Evolutionary conservation across 2,113 vertebrate genomes (phyloP).

Genomic region (Petaurus breviceps): DNA sequence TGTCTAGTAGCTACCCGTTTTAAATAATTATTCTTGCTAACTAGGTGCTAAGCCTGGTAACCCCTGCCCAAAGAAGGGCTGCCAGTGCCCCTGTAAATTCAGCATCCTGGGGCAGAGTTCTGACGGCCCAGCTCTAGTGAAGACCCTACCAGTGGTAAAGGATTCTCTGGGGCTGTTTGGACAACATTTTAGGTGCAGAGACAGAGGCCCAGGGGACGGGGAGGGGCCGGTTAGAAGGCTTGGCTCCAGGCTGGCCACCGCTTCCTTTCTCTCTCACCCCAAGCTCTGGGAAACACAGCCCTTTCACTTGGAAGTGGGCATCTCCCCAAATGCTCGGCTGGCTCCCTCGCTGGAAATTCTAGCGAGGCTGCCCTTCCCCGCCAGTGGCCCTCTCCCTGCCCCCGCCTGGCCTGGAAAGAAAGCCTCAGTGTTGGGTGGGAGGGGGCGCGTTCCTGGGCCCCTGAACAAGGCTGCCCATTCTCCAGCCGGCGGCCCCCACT

Average conservation of each 20-base stretch:
- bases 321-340: not conserved
- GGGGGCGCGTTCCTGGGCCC: not conserved
- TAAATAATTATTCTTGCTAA: not conserved
- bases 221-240: not conserved
- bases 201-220: not conserved
- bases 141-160: too few relatives aligned
- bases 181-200: not conserved
- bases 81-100: not conserved
- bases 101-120: not conserved
- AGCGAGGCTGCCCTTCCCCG: not conserved
- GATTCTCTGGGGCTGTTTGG: not conserved
- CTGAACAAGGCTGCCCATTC: not conserved
- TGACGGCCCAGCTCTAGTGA: not conserved
- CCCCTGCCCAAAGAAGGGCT: not conserved
- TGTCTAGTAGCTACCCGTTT: not conserved
- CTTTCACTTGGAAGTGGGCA: not conserved
- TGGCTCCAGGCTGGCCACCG: not conserved
- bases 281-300: slow-evolving; percentile 29
- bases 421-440: not conserved
- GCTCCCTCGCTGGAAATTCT: not conserved
- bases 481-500: not conserved
- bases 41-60: not conserved
- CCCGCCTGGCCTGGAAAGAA: slow-evolving; percentile 1
- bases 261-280: slow-evolving; percentile 40
- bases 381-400: not conserved